Evolutionary conservation across 37 sponge, comb jelly and placozoan genomes (phyloP), one percentile per base, ranked within the genome.

Genomic region (Halichondria panicea): DNA sequence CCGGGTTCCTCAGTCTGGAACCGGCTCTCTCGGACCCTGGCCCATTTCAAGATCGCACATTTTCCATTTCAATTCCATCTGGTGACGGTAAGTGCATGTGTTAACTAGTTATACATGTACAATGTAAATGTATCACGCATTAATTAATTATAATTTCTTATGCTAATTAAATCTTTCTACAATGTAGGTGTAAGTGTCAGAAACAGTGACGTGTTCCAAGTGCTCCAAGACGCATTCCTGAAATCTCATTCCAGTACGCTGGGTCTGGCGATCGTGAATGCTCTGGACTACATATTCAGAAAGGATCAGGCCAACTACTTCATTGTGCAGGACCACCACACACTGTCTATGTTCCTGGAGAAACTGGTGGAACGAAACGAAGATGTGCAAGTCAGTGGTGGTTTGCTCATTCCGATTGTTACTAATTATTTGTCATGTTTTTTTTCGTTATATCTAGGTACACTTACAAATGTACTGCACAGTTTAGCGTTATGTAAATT

Each of bases 281-380:
- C 77, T 15, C 77, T 93, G 30, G 37, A 85, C 45, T 77, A 81
- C 36, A 76, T 90, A n/a, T 90, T 75, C 81, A 72, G 66, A 27
- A 70, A 40, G 36, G 94, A 93, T 30, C 72, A 72, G 0, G 91
- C 91, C 63, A 93, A 93, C 87, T 93, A 86, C 68, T 93, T 93
- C 52, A 87, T 93, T 31, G 46, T 93, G 60, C 81, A 82, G 43
- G 56, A 43, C 0, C 72, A 73, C 0, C 87, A 89, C 75, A 82
- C 84, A n/a, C 41, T 93, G 15, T 62, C 91, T 3, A 19, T 43
- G 9, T 80, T 93, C 53, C 25, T 93, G 1, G 94, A 93, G 48
- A 24, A 0, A 2, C 31, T 90, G 43, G 56, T 71, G 7, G 25
- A 37, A 39, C 89, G 90, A 62, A 42, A 74, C 3, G 63, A 69